Evolutionary conservation across 1,140 invertebrate genomes (phyloP), one percentile per base, ranked within the genome.

Genomic region (Charaxes varanes): DNA sequence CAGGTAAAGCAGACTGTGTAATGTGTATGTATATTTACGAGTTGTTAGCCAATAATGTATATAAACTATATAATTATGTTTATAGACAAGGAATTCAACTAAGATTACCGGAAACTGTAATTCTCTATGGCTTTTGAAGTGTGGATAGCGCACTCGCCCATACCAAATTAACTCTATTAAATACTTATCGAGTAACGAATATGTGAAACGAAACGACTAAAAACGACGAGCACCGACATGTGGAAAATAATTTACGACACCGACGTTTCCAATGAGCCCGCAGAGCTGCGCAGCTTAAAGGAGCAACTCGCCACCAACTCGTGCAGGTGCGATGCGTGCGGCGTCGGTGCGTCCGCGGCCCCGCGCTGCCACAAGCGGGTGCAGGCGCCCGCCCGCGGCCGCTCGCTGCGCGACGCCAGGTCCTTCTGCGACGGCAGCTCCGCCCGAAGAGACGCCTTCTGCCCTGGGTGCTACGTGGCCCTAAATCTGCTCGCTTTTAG

Each of bases 401-500:
- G 16, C 19, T 26, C 17, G 10, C 14, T 37, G 33, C 26, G 8
- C 11, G 3, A 12, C 19, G 28, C 15, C 3, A 11, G 13, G n/a
- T 28, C 22, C n/a, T 6, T 31, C 6, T 2, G 3, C 3, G 18
- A 17, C 2, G 8, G 0, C 8, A 3, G 11, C 4, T 8, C 12
- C 11, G 12, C 6, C 10, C n/a, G n/a, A 1, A 22, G 31, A 36
- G 17, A 28, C 26, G 2, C 8, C 1, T 37, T 49, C 4, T 79
- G 69, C 24, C 56, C 74, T 2, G 66, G 56, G 4, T 79, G 71
- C 33, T 59, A 48, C n/a, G 43, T 66, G n/a, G 56, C 60, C 11
- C 24, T 66, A 6, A 57, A 61, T 44, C 13, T 62, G 5, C 30
- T 72, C n/a, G 34, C 41, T 10, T 28, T 34, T 4, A 43, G 40